Percentiles rank a stretch among this genome's conserved stretches.
phyloP scores from a whole-genome alignment of 2,888 invertebrate species.

The Euplexia lucipara region DNA sequence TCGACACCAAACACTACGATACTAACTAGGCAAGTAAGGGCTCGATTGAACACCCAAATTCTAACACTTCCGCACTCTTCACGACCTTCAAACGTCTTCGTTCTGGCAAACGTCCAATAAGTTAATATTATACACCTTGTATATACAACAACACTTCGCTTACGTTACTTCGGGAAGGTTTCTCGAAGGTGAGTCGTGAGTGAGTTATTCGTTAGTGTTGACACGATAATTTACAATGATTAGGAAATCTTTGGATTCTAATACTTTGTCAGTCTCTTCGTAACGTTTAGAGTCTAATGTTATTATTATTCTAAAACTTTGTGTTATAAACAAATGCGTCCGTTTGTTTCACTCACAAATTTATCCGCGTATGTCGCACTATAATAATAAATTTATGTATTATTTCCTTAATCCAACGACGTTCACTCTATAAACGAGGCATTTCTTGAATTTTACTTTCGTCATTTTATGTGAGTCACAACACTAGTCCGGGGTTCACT shows the following conservation, averaged over 20 bases:
- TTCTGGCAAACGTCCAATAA: constrained; percentile 63
- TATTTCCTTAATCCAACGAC: constrained; percentile 77
- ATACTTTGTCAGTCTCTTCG: constrained; percentile 76
- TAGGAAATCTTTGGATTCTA: constrained; percentile 78
- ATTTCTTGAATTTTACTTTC: constrained; percentile 89
- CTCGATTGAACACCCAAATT: constrained; percentile 50
- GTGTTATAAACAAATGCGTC: constrained; percentile 64
- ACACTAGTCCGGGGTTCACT: constrained; percentile 69
- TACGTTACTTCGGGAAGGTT: constrained; percentile 39
- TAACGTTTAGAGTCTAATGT: constrained; percentile 35
- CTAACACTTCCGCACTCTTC: constrained; percentile 65
- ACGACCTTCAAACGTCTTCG: constrained; percentile 48
- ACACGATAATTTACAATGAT: constrained; percentile 69
- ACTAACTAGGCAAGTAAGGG: constrained; percentile 63
- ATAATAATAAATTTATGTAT: constrained; percentile 71
- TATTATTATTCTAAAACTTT: constrained; percentile 48
- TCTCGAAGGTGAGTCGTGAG: constrained; percentile 45
- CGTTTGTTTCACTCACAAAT: constrained; percentile 65
- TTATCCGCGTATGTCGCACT: constrained; percentile 70
- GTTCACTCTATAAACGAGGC: constrained; percentile 73
- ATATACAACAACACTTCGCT: constrained; percentile 34
- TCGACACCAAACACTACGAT: constrained; percentile 64
- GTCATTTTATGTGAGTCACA: constrained; percentile 90
- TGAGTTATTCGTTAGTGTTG: constrained; percentile 57
- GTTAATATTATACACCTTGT: constrained; percentile 48